These are phyloP conservation scores for Limonius californicus DNA, from an alignment of 1,140 invertebrate species.

Conservation along the genomic window DNA sequence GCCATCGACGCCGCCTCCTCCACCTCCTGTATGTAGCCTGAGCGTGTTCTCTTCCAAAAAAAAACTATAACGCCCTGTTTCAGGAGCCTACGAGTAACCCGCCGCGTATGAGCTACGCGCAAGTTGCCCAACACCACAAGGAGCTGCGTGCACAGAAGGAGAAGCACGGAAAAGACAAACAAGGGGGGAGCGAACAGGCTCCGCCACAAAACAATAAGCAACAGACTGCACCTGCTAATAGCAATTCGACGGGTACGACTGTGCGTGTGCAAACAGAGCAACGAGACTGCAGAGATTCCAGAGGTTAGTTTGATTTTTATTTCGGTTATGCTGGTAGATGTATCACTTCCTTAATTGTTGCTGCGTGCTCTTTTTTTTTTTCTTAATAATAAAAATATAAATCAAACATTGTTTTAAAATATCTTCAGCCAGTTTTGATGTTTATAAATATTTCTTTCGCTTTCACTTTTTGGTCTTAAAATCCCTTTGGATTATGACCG, in stretches of 20 bases:
- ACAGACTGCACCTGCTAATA: constrained; percentile 13
- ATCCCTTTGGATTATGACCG: no score
- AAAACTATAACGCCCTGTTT: no score
- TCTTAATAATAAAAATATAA: not conserved
- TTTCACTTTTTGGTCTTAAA: no score
- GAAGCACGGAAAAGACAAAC: constrained; percentile 49
- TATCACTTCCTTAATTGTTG: no score
- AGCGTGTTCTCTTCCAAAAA: not conserved
- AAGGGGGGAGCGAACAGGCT: not conserved
- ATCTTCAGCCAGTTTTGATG: no score
- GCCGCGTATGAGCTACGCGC: constrained; percentile 74
- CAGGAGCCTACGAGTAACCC: constrained; percentile 41
- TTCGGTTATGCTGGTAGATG: no score
- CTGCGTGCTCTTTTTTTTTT: no score
- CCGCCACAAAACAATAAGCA: constrained; percentile 12
- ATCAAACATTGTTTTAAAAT: no score
- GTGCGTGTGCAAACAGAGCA: constrained; percentile 18
- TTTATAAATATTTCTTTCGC: no score
- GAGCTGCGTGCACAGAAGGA: constrained; percentile 53
- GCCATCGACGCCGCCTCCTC: constrained; percentile 33
- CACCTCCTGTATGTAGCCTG: constrained; percentile 19
- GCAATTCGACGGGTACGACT: constrained; percentile 9
- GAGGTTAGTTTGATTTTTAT: no score
- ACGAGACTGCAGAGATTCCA: constrained; percentile 4
- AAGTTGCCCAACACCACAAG: constrained; percentile 74